Percentiles rank a stretch among this genome's conserved stretches.
phyloP scores from a whole-genome alignment of 1,140 invertebrate genomes.

The Microvelia longipes region DNA sequence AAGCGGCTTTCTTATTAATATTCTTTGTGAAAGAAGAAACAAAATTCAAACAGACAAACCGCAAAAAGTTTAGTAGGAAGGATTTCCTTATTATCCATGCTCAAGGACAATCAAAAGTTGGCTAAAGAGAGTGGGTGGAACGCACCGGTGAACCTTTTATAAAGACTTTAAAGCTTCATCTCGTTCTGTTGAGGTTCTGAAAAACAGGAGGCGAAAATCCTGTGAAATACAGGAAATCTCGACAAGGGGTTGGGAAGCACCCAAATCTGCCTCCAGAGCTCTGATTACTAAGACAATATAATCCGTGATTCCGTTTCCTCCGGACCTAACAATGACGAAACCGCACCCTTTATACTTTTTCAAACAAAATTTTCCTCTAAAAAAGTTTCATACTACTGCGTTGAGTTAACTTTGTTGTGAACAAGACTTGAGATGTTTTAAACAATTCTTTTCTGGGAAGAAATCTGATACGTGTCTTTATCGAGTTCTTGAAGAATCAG shows the following conservation, averaged over 20 bases:
- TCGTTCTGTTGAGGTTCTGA: background rate
- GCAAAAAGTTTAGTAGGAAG: background rate
- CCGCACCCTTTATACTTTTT: background rate
- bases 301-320: background rate
- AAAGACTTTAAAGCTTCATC: background rate
- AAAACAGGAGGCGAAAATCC: background rate
- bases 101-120: background rate
- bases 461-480: too few relatives aligned
- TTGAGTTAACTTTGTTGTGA: too few relatives aligned
- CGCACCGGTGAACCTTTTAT: background rate
- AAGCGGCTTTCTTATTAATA: too few relatives aligned
- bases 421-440: too few relatives aligned
- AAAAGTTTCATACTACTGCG: too few relatives aligned
- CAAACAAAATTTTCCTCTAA: background rate
- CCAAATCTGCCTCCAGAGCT: background rate
- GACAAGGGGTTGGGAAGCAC: background rate
- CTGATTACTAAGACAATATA: background rate
- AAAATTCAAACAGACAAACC: too few relatives aligned
- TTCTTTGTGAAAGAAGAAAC: too few relatives aligned
- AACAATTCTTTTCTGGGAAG: too few relatives aligned
- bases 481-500: too few relatives aligned
- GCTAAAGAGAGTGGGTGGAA: background rate
- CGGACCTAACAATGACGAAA: background rate
- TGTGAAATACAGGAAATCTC: background rate
- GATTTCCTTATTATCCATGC: background rate